phyloP scores from a whole-genome alignment of 2,113 vertebrate genomes.

The Heliornis fulica region DNA sequence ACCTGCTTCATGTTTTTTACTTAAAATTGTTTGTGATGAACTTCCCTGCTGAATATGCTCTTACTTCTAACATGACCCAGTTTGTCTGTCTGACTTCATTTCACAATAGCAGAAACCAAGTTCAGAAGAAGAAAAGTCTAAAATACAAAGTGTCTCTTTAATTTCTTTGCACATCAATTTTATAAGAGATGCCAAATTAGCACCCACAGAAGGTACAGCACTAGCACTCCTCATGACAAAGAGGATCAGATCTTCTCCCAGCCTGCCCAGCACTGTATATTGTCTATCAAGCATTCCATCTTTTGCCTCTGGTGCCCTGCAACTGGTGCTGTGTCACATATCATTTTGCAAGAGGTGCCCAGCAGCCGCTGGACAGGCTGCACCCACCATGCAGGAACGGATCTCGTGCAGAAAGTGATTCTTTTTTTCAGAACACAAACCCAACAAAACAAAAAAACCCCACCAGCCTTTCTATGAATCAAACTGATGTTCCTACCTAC shows the following conservation, averaged over 20 bases:
- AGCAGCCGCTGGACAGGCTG: neutral
- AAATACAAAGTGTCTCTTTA: neutral
- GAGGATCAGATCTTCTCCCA: neutral
- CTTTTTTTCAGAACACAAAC: neutral
- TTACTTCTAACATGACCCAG: neutral
- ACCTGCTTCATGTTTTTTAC: neutral
- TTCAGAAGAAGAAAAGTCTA: neutral
- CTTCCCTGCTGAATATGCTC: neutral
- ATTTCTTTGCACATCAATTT: neutral
- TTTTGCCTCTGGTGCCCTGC: neutral
- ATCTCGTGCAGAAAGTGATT: neutral
- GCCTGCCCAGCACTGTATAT: neutral
- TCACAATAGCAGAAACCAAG: neutral
- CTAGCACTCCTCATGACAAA: neutral
- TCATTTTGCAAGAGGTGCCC: neutral
- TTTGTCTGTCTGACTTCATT: neutral
- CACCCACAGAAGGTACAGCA: neutral
- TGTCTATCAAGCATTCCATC: neutral
- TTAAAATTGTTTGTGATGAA: neutral
- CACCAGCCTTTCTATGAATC: neutral
- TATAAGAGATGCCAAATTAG: neutral
- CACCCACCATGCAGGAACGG: neutral
- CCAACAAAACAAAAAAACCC: neutral
- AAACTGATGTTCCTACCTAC: neutral
- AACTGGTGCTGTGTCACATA: neutral